Evolutionary conservation across 2,113 vertebrate species (phyloP), one percentile per base, ranked within the genome.

Genomic region (Silurus asotus): DNA sequence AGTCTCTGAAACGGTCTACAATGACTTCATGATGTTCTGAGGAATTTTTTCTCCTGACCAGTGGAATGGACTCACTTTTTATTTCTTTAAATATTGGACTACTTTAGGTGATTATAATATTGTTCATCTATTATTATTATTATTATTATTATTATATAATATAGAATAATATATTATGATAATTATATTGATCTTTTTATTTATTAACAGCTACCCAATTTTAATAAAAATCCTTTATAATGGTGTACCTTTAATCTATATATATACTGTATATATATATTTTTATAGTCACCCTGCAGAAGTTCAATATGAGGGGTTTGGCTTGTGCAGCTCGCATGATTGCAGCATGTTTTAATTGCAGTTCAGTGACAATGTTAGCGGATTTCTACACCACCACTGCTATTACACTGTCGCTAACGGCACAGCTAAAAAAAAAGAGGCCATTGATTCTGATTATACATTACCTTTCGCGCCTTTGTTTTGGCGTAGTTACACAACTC

Each of bases 261-360:
- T 37, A 37, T 37, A 37, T 37, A 37, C 28, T 37, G 28, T 37
- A 37, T 37, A 37, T 37, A 37, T 37, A 37, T 37, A 37, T 37
- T 37, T 23, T 17, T 59, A 5, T 23, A 61, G 70, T 53, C n/a
- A n/a, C 20, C 48, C 23, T 13, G 72, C 72, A 13, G 49, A 20
- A 75, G 48, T 53, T 49, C 23, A 20, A 37, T 59, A 72, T 14
- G 48, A 67, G 82, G 25, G 58, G 23, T 49, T 49, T 53, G 5
- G 19, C 48, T 74, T 11, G 49, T 65, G 70, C 49, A 70, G 64
- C 80, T 83, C 76, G 72, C 78, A 61, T 75, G 79, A 90, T 86
- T 83, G 82, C 81, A 72, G 62, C 83, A 48, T 72, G 85, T 90
- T 87, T 88, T 90, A 92, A 92, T 92, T 92, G 88, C 87, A 89